Evolutionary conservation across 2,113 vertebrate genomes (phyloP).

Genomic region (Crotalus horridus): DNA sequence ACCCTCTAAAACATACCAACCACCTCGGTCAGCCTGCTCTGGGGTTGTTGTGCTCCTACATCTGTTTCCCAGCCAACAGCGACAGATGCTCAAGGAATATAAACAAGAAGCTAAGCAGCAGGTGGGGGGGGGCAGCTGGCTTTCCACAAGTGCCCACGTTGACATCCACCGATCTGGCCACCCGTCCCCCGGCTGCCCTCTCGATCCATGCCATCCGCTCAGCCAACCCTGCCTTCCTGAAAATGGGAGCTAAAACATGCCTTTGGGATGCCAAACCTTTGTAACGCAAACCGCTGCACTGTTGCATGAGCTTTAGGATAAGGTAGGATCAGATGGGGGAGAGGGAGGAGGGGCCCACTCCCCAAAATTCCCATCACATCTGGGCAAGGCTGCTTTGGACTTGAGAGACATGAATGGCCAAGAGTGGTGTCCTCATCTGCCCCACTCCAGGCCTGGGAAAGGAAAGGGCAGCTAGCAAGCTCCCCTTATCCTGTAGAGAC

Average conservation of each 20-base stretch:
- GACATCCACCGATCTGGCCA: conserved; percentile 52
- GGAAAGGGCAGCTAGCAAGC: neutral
- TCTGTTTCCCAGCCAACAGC: conserved; percentile 60
- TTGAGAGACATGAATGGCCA: neutral
- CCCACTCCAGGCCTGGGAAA: neutral
- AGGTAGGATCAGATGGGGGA: neutral
- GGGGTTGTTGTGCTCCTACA: conserved; percentile 31
- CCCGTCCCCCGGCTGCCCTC: conserved; percentile 39
- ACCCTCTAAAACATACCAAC: neutral
- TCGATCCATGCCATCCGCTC: neutral
- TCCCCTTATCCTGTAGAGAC: neutral
- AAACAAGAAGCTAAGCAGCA: conserved; percentile 59
- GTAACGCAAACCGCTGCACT: neutral
- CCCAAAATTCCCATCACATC: neutral
- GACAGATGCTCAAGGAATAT: conserved; percentile 61
- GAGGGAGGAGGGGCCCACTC: neutral
- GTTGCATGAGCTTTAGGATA: neutral
- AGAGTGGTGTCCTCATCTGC: neutral
- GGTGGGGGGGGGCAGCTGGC: conserved; percentile 48
- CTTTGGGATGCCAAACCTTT: fast-evolving
- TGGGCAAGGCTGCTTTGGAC: neutral
- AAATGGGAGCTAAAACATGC: neutral
- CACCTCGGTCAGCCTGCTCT: neutral
- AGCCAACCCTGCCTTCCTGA: neutral
- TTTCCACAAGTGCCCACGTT: conserved; percentile 30